A percentile compares a stretch with the other conserved stretches of the same genome.
These are phyloP conservation scores for Hirundichthys speculiger DNA, from an alignment of 2,113 vertebrate genomes.

Conservation along the genomic window DNA sequence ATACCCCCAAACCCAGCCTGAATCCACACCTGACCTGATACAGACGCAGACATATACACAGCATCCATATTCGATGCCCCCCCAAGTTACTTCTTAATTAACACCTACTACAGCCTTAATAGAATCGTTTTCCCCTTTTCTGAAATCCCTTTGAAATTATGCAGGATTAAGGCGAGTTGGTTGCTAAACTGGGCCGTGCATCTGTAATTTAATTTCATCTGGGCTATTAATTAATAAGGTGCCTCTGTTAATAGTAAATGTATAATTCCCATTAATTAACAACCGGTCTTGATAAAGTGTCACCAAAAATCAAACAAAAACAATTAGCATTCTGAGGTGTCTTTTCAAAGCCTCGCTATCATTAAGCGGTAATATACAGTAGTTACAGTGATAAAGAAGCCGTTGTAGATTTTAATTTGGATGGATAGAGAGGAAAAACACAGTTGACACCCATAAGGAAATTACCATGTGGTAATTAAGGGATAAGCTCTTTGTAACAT, in stretches of 20 bases:
- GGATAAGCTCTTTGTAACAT: conserved; percentile 81
- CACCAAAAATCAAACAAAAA: conserved; percentile 83
- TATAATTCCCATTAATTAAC: conserved; percentile 86
- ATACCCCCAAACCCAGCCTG: conserved; percentile 62
- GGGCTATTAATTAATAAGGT: conserved; percentile 85
- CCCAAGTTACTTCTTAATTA: conserved; percentile 83
- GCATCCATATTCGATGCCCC: conserved; percentile 68
- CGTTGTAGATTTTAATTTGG: conserved; percentile 83
- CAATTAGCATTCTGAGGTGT: conserved; percentile 82
- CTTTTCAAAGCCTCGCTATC: conserved; percentile 80
- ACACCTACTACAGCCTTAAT: conserved; percentile 80
- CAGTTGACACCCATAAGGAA: conserved; percentile 81
- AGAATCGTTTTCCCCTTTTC: conserved; percentile 76
- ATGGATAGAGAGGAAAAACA: conserved; percentile 69
- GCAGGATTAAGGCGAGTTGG: conserved; percentile 86
- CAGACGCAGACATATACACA: conserved; percentile 26
- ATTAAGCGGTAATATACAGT: conserved; percentile 79
- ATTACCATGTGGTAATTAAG: conserved; percentile 82
- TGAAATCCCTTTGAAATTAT: conserved; percentile 86
- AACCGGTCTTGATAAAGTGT: conserved; percentile 81
- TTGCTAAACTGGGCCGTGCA: conserved; percentile 84
- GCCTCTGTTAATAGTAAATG: conserved; percentile 84
- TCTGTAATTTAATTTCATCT: conserved; percentile 87
- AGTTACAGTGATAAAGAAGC: conserved; percentile 80
- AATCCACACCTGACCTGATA: conserved; percentile 25